A percentile compares a stretch with the other conserved stretches of the same genome.
These are phyloP conservation scores for Folsomia candida DNA, from an alignment of 2,888 invertebrate genomes.

Conservation along the genomic window DNA sequence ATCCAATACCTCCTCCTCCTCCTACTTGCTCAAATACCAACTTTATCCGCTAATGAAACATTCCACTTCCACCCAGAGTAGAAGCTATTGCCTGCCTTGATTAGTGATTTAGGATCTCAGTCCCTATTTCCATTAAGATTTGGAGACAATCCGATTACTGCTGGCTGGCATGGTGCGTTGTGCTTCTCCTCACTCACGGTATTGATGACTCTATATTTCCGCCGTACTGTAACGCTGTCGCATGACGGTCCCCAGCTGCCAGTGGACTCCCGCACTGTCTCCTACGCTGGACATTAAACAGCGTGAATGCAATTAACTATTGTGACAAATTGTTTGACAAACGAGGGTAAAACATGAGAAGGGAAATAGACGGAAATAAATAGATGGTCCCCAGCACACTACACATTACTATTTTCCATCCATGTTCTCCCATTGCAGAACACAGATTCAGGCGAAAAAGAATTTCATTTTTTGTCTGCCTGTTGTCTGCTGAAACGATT, in stretches of 20 bases:
- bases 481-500: too few species aligned
- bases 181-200: background rate
- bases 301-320: constrained; percentile 15
- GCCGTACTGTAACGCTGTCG: background rate
- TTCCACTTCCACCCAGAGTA: background rate
- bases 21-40: too few species aligned
- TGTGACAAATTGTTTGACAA: constrained; percentile 9
- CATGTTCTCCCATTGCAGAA: too few species aligned
- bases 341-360: constrained; percentile 1
- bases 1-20: background rate
- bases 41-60: background rate
- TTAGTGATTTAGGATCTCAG: background rate
- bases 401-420: too few species aligned
- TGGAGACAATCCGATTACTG: background rate
- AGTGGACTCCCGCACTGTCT: background rate
- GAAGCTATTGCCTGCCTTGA: background rate
- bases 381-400: too few species aligned
- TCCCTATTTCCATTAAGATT: background rate
- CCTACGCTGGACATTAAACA: constrained; percentile 12
- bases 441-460: too few species aligned
- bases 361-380: background rate
- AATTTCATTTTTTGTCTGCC: too few species aligned
- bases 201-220: background rate
- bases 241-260: background rate
- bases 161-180: too few species aligned